Evolutionary conservation across 2,113 vertebrate species (phyloP).

Genomic region (Garra rufa): DNA sequence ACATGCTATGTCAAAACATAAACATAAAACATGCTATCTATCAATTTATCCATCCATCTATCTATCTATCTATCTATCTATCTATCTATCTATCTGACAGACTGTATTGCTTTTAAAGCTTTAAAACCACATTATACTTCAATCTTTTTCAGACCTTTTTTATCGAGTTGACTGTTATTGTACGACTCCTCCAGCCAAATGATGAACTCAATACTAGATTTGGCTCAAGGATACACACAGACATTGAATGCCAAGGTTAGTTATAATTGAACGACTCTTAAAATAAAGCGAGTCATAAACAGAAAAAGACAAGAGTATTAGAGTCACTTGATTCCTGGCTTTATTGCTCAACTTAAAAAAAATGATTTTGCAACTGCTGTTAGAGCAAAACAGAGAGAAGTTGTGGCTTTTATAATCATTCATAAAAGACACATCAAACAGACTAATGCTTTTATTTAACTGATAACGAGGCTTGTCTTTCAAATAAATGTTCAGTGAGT

Average conservation of each 20-base stretch:
- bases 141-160: no score
- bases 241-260: slow-evolving; percentile 30
- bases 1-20: no score
- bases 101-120: no score
- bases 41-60: no score
- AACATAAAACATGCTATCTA: no score
- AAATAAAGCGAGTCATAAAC: slow-evolving; percentile 26
- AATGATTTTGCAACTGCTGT: neutral
- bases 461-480: neutral
- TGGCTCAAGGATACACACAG: slow-evolving; percentile 24
- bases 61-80: no score
- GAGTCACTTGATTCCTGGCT: neutral
- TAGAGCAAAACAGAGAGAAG: neutral
- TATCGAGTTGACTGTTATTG: no score
- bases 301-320: slow-evolving; percentile 22
- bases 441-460: neutral
- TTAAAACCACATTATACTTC: no score
- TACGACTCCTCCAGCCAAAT: neutral
- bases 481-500: neutral
- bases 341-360: neutral
- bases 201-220: neutral
- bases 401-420: neutral
- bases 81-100: no score
- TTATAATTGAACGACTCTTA: neutral
- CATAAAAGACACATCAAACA: neutral